Evolutionary conservation across 2,888 invertebrate genomes (phyloP).

Genomic region (Leptopilina myrica): DNA sequence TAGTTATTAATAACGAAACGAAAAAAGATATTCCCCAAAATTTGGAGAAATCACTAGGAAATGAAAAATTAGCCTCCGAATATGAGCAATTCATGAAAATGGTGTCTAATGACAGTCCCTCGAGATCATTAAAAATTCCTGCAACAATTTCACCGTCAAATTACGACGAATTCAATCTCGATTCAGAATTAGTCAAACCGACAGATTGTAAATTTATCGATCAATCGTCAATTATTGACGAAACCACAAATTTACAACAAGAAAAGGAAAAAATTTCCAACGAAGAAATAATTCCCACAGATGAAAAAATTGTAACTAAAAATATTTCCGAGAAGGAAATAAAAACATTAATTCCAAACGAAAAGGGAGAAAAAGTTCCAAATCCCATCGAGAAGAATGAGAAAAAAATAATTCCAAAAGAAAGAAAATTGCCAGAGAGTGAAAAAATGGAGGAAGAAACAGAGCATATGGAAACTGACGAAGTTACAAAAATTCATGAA

Average conservation of each 20-base stretch:
- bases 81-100: constrained; percentile 81
- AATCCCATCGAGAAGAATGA: no score
- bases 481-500: constrained; percentile 31
- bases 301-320: no score
- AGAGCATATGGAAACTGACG: background rate
- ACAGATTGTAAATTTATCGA: constrained; percentile 43
- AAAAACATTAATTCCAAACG: no score
- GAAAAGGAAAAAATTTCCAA: background rate
- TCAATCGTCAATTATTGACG: constrained; percentile 9
- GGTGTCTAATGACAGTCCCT: constrained; percentile 73
- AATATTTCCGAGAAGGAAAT: no score
- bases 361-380: background rate
- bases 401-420: no score
- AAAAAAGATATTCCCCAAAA: background rate
- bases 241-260: background rate
- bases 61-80: constrained; percentile 76
- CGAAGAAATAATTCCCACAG: no score
- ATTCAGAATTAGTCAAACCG: constrained; percentile 44
- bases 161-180: constrained; percentile 48
- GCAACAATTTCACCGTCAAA: constrained; percentile 23
- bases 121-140: constrained; percentile 14
- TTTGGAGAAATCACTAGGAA: constrained; percentile 55
- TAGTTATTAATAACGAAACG: constrained; percentile 13
- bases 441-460: background rate
- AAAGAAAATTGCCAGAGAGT: background rate